These are phyloP conservation scores for Anoplophora glabripennis DNA, from an alignment of 1,140 invertebrate genomes.

Conservation along the genomic window DNA sequence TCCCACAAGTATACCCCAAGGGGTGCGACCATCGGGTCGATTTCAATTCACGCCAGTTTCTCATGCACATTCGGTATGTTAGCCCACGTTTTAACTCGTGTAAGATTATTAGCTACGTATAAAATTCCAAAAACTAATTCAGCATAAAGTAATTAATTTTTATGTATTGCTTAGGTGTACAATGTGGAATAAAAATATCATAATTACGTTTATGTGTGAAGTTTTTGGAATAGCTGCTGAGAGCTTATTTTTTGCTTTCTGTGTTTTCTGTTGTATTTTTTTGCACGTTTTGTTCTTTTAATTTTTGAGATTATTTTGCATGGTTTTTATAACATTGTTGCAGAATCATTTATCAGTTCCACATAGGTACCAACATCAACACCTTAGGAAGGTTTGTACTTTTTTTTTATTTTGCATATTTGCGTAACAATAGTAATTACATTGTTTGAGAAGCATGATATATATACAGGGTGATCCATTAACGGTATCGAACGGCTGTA, in stretches of 20 bases:
- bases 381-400: constrained; percentile 67
- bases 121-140: too few relatives aligned
- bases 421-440: background rate
- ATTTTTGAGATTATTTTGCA: constrained; percentile 53
- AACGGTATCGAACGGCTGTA: too few relatives aligned
- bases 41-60: constrained; percentile 43
- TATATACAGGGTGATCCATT: too few relatives aligned
- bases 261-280: constrained; percentile 46
- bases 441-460: constrained; percentile 1
- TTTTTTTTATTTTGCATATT: constrained; percentile 36
- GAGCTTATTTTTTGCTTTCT: constrained; percentile 4
- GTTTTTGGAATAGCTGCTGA: too few relatives aligned
- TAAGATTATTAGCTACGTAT: background rate
- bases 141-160: too few relatives aligned
- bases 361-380: constrained; percentile 69
- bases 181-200: too few relatives aligned
- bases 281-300: constrained; percentile 56
- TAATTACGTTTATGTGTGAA: too few relatives aligned
- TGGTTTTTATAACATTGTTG: constrained; percentile 71
- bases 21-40: constrained; percentile 38
- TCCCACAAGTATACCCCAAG: constrained; percentile 56
- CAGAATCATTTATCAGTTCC: constrained; percentile 85
- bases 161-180: too few relatives aligned
- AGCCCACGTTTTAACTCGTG: constrained; percentile 4
- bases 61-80: constrained; percentile 38